Evolutionary conservation across 2,797 vertebrate species (phyloP), one percentile per base, ranked within the genome.

Genomic region (Momotus momota): DNA sequence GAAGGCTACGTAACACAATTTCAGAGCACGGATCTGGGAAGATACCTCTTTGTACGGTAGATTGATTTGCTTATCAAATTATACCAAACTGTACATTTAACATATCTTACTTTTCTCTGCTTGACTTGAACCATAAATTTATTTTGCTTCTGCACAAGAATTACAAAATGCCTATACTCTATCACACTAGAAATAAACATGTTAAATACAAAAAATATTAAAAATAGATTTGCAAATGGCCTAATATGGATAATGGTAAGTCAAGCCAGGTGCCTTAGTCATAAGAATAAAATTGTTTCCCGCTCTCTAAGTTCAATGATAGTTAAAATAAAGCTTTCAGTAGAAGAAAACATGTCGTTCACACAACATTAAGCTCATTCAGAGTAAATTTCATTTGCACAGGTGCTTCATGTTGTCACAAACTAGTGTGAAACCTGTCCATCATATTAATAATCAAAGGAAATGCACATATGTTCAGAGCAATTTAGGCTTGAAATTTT

Each of bases 361-460:
- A 89, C 18, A 58, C 55, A 93, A 93, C 78, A 91, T 94, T 94
- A 95, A 51, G 55, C 65, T 92, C 43, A 77, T 83, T 78, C 57
- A 71, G 82, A 90, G 61, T 78, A 90, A 95, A 96, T 97, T 94
- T 91, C 51, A 77, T 94, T 97, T 93, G 48, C 82, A 83, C n/a
- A 95, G 81, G 71, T 96, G 88, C 67, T 94, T 94, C n/a, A 7
- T 49, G 14, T 93, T 97, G 94, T 92, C 86, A 95, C 54, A 73
- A 77, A 93, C 58, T 46, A 92, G 80, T 94, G 70, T 55, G 58
- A 97, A 97, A 96, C 70, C 70, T 90, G 88, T 92, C 84, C 57
- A 84, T 97, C 46, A 4, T 82, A 94, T 92, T 97, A 97, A 96
- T 94, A 97, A 97, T 97, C 95, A 97, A 97, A 97, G 88, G 58